Evolutionary conservation across 2,113 vertebrate species (phyloP), one percentile per base, ranked within the genome.

Genomic region (Piaya cayana): DNA sequence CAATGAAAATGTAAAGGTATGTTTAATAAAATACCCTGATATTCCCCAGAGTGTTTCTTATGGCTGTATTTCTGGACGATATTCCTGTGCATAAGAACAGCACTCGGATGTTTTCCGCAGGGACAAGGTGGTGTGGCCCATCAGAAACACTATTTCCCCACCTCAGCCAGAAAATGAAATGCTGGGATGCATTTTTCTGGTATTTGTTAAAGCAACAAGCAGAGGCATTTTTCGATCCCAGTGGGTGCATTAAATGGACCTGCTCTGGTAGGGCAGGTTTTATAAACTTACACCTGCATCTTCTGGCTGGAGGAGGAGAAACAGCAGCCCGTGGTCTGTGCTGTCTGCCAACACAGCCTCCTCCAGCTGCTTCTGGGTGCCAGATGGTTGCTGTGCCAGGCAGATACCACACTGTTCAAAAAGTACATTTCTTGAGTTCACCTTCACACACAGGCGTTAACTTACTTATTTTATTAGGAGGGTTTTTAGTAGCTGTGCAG

Each of bases 11-110:
- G 34, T 64, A 84, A 89, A 84, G 19, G 43, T 68, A 30, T 30
- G 37, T 83, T 91, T 88, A 87, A 79, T 79, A 92, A 92, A 95
- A 87, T 39, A 87, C 13, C 17, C 27, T 75, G 62, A 25, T 81
- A 75, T 92, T 87, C 42, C 42, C 47, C 16, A 4, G 30, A 30
- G 30, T 65, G 27, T 58, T 85, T 64, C 50, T 78, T 67, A 60
- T 2, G 17, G 8, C 56, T 93, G 58, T 43, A 34, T 32, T 91
- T 89, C 53, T 87, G 81, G 53, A 68, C 80, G 91, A 75, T 16
- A n/a, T 87, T 89, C 63, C 50, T 91, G 36, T 64, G 39, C 18
- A 12, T 43, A 69, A 76, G 45, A 82, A 71, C 9, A 91, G 65
- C 39, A 64, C 18, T 69, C 5, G 2, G 39, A 82, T 49, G 59